A percentile compares a stretch with the other conserved stretches of the same genome.
These are phyloP conservation scores for Xenentodon cancila DNA, from an alignment of 2,797 vertebrate species.

Conservation along the genomic window DNA sequence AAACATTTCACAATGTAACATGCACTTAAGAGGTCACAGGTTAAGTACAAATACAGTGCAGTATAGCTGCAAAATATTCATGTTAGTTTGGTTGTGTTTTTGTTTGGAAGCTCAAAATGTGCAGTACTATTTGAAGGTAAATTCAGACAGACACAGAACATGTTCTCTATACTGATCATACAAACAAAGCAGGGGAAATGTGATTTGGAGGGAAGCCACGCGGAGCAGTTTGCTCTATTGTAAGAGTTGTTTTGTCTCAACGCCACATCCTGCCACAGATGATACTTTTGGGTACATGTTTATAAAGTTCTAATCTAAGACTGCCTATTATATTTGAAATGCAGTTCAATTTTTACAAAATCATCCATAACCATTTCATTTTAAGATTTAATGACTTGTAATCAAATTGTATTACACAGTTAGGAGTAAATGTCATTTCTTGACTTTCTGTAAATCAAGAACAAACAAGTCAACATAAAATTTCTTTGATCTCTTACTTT, in stretches of 20 bases:
- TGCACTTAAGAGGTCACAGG: conserved; percentile 15
- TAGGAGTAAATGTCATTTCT: too few species aligned
- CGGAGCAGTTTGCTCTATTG: conserved; percentile 48
- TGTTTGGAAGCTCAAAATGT: background rate
- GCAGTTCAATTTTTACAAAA: conserved; percentile 10
- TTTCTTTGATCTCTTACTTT: too few species aligned
- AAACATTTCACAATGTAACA: conserved; percentile 16
- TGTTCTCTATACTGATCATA: conserved; percentile 40
- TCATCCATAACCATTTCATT: background rate
- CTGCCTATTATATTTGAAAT: conserved; percentile 19
- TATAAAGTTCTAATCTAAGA: conserved; percentile 37
- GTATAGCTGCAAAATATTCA: conserved; percentile 2
- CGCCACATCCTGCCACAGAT: conserved; percentile 72
- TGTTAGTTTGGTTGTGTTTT: background rate
- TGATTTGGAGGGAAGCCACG: conserved; percentile 51
- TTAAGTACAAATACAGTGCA: conserved; percentile 6
- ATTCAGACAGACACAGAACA: conserved; percentile 1
- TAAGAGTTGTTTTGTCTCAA: conserved; percentile 66
- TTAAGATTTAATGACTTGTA: conserved; percentile 9
- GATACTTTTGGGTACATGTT: conserved; percentile 53
- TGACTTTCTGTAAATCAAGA: too few species aligned
- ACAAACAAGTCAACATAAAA: background rate
- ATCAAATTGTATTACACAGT: background rate
- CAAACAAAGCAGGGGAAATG: conserved; percentile 55
- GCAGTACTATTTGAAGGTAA: background rate